Percentiles rank a stretch among this genome's conserved stretches.
Evolutionary conservation across 2,113 vertebrate species (phyloP).

Genomic region (Podarcis muralis): DNA sequence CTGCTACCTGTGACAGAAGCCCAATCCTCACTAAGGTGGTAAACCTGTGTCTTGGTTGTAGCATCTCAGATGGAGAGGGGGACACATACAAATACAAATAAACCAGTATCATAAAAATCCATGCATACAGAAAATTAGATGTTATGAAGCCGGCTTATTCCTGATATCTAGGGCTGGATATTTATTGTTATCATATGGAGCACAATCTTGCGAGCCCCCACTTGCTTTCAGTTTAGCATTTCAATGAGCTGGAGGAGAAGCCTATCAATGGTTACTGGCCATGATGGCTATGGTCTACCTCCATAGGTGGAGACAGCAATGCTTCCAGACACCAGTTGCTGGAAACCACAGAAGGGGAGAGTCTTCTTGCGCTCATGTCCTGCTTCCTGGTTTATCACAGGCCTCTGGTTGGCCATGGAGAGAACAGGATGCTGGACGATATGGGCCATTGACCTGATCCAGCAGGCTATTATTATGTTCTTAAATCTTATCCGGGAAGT

Average conservation of each 20-base stretch:
- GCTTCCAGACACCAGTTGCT: no score
- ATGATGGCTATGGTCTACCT: no score
- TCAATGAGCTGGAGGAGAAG: neutral
- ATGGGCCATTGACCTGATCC: no score
- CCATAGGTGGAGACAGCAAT: no score
- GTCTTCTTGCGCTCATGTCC: no score
- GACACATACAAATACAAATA: neutral
- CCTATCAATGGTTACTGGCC: no score
- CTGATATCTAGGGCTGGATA: neutral
- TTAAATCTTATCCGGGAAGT: neutral
- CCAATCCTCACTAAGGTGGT: neutral
- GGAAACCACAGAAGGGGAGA: no score
- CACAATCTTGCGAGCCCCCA: neutral
- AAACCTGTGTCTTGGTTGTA: neutral
- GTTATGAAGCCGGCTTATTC: neutral
- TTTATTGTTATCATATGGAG: neutral
- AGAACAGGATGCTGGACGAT: no score
- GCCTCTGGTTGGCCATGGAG: no score
- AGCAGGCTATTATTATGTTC: no score
- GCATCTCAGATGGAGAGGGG: neutral
- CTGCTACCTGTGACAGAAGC: neutral
- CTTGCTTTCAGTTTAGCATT: neutral
- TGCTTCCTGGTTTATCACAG: no score
- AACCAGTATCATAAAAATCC: neutral
- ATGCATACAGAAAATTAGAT: neutral